Evolutionary conservation across 2,888 invertebrate species (phyloP).

Genomic region (Scaptodrosophila latifasciaeformis): DNA sequence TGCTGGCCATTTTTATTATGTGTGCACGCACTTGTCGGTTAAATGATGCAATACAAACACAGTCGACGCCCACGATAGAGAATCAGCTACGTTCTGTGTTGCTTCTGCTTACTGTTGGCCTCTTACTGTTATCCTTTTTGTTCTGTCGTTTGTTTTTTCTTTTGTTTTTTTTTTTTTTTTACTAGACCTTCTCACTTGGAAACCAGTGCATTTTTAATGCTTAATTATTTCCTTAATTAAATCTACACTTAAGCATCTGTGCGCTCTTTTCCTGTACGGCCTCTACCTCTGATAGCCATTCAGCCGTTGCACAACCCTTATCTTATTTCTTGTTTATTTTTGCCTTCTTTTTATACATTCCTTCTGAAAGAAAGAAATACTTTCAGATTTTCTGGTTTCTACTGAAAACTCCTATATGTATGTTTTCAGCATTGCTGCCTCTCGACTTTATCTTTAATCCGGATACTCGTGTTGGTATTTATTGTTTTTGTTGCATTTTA

Average conservation of each 20-base stretch:
- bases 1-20: constrained; percentile 13
- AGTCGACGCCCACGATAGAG: neutral
- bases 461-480: constrained; percentile 28
- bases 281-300: too few species aligned
- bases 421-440: neutral
- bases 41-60: constrained; percentile 27
- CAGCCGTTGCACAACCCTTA: too few species aligned
- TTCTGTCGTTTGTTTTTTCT: neutral
- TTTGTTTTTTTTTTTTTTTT: neutral
- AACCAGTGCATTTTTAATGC: constrained; percentile 58
- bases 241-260: constrained; percentile 38
- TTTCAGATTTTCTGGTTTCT: neutral
- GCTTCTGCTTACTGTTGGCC: too few species aligned
- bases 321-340: constrained; percentile 16
- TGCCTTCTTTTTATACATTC: neutral
- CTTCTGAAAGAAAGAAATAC: too few species aligned
- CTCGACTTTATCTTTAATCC: constrained; percentile 14
- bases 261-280: too few species aligned
- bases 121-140: too few species aligned
- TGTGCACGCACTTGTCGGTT: constrained; percentile 34
- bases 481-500: constrained; percentile 28
- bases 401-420: neutral
- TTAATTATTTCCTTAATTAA: constrained; percentile 71
- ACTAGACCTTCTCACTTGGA: constrained; percentile 19
- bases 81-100: too few species aligned